Base-by-base conservation (phyloP, 2,888 invertebrate species). In the Clepsis dumicolana region DNA sequence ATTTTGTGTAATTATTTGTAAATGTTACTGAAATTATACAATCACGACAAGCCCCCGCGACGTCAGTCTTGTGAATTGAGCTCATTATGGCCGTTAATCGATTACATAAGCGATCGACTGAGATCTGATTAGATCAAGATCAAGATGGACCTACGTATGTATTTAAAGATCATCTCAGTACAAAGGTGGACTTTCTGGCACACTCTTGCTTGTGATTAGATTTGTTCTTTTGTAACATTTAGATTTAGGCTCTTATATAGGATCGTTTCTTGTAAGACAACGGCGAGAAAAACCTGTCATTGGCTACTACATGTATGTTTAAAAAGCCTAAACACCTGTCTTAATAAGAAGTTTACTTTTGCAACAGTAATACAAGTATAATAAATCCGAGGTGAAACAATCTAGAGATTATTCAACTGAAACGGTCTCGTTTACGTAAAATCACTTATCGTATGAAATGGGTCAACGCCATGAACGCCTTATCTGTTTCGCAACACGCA, bases 21-120 rank as follows among this genome's bases (percentile, higher is more conserved):
- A 59, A 24, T 59, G 62, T 18, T 18, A 61, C 59, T 25, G 38
- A 32, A 59, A 59, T 68, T 64, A 64, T 59, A 64, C 59, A 68
- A 64, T 64, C 63, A 68, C 63, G 52, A 53, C 25, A 29, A 29
- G 38, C 56, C 52, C 21, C 41, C 12, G 14, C 16, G n/a, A 18
- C n/a, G 63, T 16, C 41, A 41, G 4, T 41, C 24, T 57, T 21
- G 57, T 54, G 18, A 62, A 67, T 62, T 67, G 50, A 52, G 38
- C 63, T 68, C 68, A 59, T 57, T 57, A 57, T 52, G 21, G 41
- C 24, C 32, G 32, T 44, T 52, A 53, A 64, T 64, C 63, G 57
- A 32, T 64, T 57, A 44, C 59, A 64, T 59, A 68, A 59, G n/a
- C 53, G 44, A 16, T 56, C 29, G 38, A 29, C 50, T 35, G 27